Evolutionary conservation across 2,888 invertebrate genomes (phyloP).

Genomic region (Drosophila anceps): DNA sequence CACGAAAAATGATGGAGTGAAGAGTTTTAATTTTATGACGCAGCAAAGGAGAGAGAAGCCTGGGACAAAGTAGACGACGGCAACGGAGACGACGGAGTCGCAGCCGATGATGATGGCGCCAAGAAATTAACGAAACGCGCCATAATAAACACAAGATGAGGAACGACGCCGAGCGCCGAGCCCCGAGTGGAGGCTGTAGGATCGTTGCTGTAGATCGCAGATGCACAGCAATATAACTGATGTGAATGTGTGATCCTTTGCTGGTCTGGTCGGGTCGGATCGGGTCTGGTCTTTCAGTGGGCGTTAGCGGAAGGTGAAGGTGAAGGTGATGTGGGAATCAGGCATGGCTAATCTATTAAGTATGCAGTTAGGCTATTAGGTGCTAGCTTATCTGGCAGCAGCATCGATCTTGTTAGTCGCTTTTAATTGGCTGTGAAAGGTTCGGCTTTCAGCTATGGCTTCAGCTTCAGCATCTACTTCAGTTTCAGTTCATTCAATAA

Average conservation of each 20-base stretch:
- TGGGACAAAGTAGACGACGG: slow-evolving; percentile 26
- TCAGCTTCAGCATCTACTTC: slow-evolving; percentile 2
- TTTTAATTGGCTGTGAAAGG: slow-evolving; percentile 79
- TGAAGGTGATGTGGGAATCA: slow-evolving; percentile 41
- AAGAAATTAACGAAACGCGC: slow-evolving; percentile 81
- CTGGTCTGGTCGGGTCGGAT: neutral
- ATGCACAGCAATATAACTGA: slow-evolving; percentile 9
- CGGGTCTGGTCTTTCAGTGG: slow-evolving; percentile 25
- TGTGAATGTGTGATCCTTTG: slow-evolving; percentile 34
- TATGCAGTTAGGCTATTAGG: slow-evolving; percentile 66
- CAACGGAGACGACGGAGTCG: slow-evolving; percentile 23
- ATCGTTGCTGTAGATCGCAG: slow-evolving; percentile 54
- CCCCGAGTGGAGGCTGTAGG: slow-evolving; percentile 35
- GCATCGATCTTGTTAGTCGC: slow-evolving; percentile 77
- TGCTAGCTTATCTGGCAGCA: slow-evolving; percentile 53
- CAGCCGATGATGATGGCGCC: slow-evolving; percentile 70
- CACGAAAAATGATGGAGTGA: slow-evolving; percentile 84
- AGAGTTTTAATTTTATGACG: slow-evolving; percentile 83
- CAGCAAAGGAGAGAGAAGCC: slow-evolving; percentile 68
- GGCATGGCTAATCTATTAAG: slow-evolving; percentile 65
- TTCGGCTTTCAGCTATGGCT: slow-evolving; percentile 24
- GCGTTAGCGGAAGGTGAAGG: slow-evolving; percentile 42
- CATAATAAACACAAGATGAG: slow-evolving; percentile 74
- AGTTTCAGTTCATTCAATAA: slow-evolving; percentile 67
- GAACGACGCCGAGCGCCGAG: slow-evolving; percentile 2